phyloP scores from a whole-genome alignment of 2,113 vertebrate species.

The Puffinus mauretanicus region DNA sequence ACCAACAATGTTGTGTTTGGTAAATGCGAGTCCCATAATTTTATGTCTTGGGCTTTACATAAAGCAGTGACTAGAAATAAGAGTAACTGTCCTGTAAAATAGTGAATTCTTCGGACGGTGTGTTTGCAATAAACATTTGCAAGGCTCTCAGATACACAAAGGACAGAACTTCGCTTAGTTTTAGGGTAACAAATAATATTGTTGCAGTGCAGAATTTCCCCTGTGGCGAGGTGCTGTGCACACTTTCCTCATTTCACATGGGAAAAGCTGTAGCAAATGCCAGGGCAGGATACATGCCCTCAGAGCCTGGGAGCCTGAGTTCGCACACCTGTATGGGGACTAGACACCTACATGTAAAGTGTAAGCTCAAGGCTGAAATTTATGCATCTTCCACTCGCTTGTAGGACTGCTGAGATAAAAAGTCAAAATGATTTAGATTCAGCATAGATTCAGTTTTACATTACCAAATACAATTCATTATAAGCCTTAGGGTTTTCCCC shows the following conservation, averaged over 20 bases:
- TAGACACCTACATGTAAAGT: not conserved
- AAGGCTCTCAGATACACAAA: not conserved
- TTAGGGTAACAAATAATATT: not conserved
- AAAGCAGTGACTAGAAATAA: conserved; percentile 27
- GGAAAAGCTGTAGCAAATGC: not conserved
- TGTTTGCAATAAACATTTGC: not conserved
- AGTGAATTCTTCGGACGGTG: not conserved
- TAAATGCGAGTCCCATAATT: not conserved
- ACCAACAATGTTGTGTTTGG: not conserved
- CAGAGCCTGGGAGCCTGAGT: not conserved
- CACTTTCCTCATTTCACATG: not conserved
- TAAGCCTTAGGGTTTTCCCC: not conserved
- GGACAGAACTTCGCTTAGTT: not conserved
- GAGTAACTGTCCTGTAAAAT: not conserved
- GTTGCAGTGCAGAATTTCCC: not conserved
- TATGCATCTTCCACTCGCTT: not conserved
- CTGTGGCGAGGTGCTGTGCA: not conserved
- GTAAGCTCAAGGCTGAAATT: not conserved
- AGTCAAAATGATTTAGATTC: not conserved
- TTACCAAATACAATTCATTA: not conserved
- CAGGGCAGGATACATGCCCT: not conserved
- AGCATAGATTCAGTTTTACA: not conserved
- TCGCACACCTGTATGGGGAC: not conserved
- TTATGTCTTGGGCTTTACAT: not conserved
- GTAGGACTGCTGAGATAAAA: not conserved